Percentiles rank a stretch among this genome's conserved stretches.
Evolutionary conservation across 2,797 vertebrate species (phyloP).

Genomic region (Crenichthys baileyi): DNA sequence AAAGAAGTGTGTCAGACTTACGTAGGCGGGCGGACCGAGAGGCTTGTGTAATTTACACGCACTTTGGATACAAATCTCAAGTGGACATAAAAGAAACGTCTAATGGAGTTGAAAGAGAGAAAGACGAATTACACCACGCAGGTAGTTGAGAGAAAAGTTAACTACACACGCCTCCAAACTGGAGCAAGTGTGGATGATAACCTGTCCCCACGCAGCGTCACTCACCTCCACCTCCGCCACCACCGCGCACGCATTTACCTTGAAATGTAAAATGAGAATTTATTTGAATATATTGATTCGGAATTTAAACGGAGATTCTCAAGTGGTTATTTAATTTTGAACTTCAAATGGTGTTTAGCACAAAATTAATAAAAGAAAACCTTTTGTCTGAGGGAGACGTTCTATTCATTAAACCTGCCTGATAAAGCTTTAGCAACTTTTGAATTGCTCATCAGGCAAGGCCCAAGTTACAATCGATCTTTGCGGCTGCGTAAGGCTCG

Average conservation of each 20-base stretch:
- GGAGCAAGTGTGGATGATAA: conserved; percentile 22
- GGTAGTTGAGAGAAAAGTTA: conserved; percentile 31
- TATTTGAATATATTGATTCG: background rate
- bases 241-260: background rate
- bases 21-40: conserved; percentile 51
- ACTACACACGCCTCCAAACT: conserved; percentile 16
- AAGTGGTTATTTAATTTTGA: background rate
- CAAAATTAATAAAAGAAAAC: background rate
- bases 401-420: background rate
- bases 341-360: background rate
- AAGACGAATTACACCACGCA: conserved; percentile 21
- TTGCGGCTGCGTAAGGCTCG: too few relatives aligned
- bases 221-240: conserved; percentile 29
- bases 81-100: background rate
- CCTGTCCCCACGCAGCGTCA: background rate
- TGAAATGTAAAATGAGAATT: background rate
- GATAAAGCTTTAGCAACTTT: background rate
- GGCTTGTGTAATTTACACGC: conserved; percentile 32
- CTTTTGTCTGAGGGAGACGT: background rate
- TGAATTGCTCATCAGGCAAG: background rate
- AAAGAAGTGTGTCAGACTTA: conserved; percentile 64
- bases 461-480: background rate
- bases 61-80: conserved; percentile 13
- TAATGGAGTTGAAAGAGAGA: conserved; percentile 2
- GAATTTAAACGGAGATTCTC: background rate